A percentile compares a stretch with the other conserved stretches of the same genome.
phyloP scores from a whole-genome alignment of 2,888 invertebrate species.

The Tetanocera ferruginea region DNA sequence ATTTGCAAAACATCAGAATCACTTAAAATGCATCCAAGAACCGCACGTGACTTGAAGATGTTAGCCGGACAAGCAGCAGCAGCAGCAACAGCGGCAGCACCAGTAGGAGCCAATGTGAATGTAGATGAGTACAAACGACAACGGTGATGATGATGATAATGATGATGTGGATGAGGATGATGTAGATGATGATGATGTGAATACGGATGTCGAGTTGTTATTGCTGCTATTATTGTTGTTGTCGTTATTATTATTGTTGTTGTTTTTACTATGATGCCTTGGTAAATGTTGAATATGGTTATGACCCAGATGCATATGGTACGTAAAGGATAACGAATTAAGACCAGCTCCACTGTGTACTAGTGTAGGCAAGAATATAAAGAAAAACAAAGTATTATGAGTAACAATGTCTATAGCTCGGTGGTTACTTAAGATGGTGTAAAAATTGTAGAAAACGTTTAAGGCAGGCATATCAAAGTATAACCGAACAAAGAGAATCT shows the following conservation, averaged over 20 bases:
- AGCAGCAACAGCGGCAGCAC: not conserved
- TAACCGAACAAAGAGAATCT: too few relatives aligned
- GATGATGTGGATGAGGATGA: not conserved
- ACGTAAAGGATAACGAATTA: not conserved
- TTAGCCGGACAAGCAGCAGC: not conserved
- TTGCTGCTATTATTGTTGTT: too few relatives aligned
- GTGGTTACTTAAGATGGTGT: too few relatives aligned
- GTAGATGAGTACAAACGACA: not conserved
- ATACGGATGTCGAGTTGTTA: not conserved
- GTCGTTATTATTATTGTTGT: too few relatives aligned
- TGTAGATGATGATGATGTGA: not conserved
- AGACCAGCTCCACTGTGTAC: not conserved
- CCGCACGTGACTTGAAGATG: not conserved
- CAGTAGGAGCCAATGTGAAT: not conserved
- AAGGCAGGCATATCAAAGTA: too few relatives aligned
- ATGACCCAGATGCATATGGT: conserved; percentile 1
- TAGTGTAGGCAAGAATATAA: not conserved
- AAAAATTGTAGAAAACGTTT: too few relatives aligned
- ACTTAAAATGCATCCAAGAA: conserved; percentile 8
- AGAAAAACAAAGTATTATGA: too few relatives aligned
- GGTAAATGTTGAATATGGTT: not conserved
- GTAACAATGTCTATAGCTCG: too few relatives aligned
- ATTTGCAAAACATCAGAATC: conserved; percentile 11
- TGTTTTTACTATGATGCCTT: not conserved
- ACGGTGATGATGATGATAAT: not conserved